phyloP scores from a whole-genome alignment of 2,113 vertebrate species.

The Alligator mississippiensis region DNA sequence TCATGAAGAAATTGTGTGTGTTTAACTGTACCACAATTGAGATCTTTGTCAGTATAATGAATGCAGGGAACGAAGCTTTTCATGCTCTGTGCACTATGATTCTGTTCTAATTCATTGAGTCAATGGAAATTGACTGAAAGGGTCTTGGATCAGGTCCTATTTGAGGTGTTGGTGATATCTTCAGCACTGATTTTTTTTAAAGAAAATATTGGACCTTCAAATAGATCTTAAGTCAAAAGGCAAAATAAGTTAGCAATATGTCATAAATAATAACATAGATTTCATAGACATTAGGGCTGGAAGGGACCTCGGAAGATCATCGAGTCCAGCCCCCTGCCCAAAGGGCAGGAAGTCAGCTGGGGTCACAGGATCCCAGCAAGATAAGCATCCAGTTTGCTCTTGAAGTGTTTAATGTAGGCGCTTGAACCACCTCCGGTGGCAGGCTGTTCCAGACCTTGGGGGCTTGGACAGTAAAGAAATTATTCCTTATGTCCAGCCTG shows the following conservation, averaged over 20 bases:
- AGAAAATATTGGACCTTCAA: neutral
- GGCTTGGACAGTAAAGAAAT: no score
- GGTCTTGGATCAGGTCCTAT: slow-evolving; percentile 55
- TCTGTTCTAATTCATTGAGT: slow-evolving; percentile 31
- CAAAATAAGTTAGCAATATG: no score
- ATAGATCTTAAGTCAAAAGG: no score
- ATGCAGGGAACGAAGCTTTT: neutral
- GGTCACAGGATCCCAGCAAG: no score
- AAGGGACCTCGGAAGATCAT: neutral
- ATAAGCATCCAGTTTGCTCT: no score
- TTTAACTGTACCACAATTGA: neutral
- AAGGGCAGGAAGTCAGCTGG: no score
- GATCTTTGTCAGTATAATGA: neutral
- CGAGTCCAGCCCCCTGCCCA: no score
- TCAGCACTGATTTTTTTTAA: neutral
- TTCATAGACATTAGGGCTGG: neutral
- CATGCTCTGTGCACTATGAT: neutral
- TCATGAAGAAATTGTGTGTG: neutral
- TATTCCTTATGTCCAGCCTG: no score
- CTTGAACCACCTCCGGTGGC: no score
- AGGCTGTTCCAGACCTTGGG: no score
- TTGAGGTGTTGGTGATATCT: slow-evolving; percentile 38
- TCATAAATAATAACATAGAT: no score
- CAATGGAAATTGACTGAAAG: slow-evolving; percentile 58
- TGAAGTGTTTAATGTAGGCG: no score